These are phyloP conservation scores for Andrena fulva DNA, from an alignment of 2,888 invertebrate genomes.

Conservation along the genomic window DNA sequence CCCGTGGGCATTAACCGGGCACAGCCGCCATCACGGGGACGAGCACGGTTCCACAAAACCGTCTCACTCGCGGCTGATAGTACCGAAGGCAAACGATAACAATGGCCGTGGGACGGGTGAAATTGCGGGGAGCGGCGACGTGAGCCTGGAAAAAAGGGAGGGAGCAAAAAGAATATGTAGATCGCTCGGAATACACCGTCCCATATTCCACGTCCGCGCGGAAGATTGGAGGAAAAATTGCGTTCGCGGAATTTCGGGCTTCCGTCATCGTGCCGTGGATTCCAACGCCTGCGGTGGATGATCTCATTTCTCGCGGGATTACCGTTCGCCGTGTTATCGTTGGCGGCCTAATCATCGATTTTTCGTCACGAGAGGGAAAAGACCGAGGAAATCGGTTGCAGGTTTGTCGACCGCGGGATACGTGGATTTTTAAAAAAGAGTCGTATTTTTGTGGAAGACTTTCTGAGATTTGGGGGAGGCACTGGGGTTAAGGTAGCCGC, in stretches of 20 bases:
- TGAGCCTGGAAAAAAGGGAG: conserved; percentile 1
- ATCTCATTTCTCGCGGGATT: conserved; percentile 9
- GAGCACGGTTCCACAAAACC: conserved; percentile 48
- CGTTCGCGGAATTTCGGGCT: conserved; percentile 32
- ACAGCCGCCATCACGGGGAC: conserved; percentile 52
- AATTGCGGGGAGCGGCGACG: conserved; percentile 2
- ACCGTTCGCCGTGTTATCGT: conserved; percentile 2
- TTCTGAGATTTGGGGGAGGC: too few species aligned
- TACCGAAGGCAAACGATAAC: conserved; percentile 60
- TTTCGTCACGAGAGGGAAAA: not conserved
- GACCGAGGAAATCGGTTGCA: not conserved
- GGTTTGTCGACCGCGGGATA: not conserved
- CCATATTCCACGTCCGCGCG: conserved; percentile 21
- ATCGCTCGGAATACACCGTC: conserved; percentile 37
- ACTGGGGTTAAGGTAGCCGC: too few species aligned
- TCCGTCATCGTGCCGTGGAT: conserved; percentile 20
- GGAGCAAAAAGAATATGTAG: conserved; percentile 43
- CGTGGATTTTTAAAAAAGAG: too few species aligned
- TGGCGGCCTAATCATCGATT: conserved; percentile 21
- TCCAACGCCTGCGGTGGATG: conserved; percentile 21
- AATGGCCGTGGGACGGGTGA: conserved; percentile 46
- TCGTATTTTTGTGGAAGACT: too few species aligned
- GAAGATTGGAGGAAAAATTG: conserved; percentile 9
- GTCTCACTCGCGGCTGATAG: conserved; percentile 53
- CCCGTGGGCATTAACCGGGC: conserved; percentile 59